Evolutionary conservation across 2,113 vertebrate genomes (phyloP).

Genomic region (Nanorana parkeri): DNA sequence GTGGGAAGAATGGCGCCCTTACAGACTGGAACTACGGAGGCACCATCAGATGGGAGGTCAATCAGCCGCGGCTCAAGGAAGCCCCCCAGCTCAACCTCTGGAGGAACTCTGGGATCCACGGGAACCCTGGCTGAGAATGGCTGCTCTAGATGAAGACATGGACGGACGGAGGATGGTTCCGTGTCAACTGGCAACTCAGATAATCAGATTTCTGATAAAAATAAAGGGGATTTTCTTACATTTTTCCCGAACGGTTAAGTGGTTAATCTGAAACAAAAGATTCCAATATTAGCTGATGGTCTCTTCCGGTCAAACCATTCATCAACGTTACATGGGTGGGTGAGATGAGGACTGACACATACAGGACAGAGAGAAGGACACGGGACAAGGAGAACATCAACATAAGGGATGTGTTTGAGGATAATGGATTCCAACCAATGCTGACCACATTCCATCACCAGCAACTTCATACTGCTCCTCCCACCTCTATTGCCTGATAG

Average conservation of each 20-base stretch:
- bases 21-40: no score
- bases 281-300: background rate
- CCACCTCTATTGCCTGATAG: no score
- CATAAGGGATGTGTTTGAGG: background rate
- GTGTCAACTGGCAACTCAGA: background rate
- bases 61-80: no score
- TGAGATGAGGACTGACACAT: background rate
- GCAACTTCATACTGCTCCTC: no score
- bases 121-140: background rate
- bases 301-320: background rate
- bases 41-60: no score
- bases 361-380: background rate
- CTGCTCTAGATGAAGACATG: background rate
- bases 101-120: no score
- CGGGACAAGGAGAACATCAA: background rate
- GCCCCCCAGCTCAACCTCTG: no score
- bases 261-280: constrained; percentile 37
- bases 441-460: no score
- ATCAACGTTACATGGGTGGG: background rate
- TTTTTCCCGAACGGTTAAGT: constrained; percentile 12
- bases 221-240: constrained; percentile 21
- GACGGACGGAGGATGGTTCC: no score
- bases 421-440: background rate
- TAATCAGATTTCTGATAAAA: background rate
- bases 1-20: no score